Conservation (phyloP, 2,888 invertebrate species). For the Tetropium fuscum region DNA sequence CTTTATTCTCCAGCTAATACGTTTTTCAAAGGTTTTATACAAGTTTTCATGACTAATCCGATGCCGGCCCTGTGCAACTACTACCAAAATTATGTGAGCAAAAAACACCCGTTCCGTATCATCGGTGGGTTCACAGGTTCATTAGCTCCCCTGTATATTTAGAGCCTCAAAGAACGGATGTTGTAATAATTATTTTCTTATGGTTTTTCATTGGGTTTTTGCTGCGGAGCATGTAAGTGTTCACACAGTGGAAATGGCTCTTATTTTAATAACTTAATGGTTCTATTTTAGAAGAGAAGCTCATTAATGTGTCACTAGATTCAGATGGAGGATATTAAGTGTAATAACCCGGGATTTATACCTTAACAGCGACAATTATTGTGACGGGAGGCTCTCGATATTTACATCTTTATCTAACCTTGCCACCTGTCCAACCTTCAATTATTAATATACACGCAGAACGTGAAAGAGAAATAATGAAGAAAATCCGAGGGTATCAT, state of each 20-base stretch:
- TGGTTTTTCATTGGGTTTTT: conserved; percentile 6
- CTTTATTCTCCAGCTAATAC: too few species aligned
- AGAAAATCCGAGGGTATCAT: too few species aligned
- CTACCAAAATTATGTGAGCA: background rate
- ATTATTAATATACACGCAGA: too few species aligned
- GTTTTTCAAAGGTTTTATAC: too few species aligned
- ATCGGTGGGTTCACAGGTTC: conserved; percentile 47
- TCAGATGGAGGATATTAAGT: background rate
- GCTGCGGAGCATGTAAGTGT: background rate
- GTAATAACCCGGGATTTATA: too few species aligned
- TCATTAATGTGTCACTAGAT: conserved; percentile 8
- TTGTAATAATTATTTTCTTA: conserved; percentile 20
- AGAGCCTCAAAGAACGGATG: conserved; percentile 15
- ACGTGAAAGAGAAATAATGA: too few species aligned
- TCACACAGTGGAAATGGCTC: conserved; percentile 19
- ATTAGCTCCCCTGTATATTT: conserved; percentile 37
- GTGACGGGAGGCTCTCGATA: too few species aligned
- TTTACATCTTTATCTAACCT: too few species aligned
- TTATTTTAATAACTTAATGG: conserved; percentile 18
- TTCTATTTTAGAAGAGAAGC: conserved; percentile 1
- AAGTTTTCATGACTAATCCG: too few species aligned
- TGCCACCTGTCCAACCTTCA: too few species aligned
- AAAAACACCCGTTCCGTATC: conserved; percentile 47
- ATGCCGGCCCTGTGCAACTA: too few species aligned
- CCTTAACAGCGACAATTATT: too few species aligned